Percentiles rank a stretch among this genome's conserved stretches.
phyloP scores from a whole-genome alignment of 53 echinoderm and acorn worm genomes.

The Holothuria leucospilota region DNA sequence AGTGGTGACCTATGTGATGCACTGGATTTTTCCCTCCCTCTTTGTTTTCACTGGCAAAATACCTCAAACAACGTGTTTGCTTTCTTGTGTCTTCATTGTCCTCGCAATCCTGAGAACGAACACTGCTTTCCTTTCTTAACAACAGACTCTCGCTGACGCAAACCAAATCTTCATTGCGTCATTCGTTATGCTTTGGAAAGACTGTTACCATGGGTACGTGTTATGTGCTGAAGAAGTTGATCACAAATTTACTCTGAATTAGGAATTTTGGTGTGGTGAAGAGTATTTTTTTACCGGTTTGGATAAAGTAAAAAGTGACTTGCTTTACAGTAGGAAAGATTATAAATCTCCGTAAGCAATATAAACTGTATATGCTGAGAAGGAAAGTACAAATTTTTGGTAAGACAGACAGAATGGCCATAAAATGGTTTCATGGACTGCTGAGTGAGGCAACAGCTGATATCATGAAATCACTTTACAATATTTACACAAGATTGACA shows the following conservation, averaged over 20 bases:
- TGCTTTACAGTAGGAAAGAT: no score
- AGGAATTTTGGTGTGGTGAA: conserved; percentile 44
- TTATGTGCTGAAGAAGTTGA: conserved; percentile 41
- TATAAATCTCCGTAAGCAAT: no score
- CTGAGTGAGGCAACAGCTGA: no score
- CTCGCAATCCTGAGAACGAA: not conserved
- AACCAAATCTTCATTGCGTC: conserved; percentile 28
- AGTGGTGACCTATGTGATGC: no score
- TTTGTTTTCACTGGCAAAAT: not conserved
- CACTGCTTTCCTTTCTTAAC: conserved; percentile 12
- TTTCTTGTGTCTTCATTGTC: conserved; percentile 22
- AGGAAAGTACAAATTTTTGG: no score
- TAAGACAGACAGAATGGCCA: no score
- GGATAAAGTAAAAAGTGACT: not conserved
- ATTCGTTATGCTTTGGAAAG: conserved; percentile 10
- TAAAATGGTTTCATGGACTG: not conserved
- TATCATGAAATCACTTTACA: no score
- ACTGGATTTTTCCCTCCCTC: no score
- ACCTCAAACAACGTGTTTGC: conserved; percentile 27
- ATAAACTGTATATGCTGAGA: no score
- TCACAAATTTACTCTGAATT: conserved; percentile 41
- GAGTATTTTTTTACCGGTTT: conserved; percentile 22
- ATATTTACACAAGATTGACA: no score
- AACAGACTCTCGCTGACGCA: conserved; percentile 27
- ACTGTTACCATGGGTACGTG: conserved; percentile 27